Evolutionary conservation across 2,113 vertebrate genomes (phyloP).

Genomic region (Chlorodrepanis virens): DNA sequence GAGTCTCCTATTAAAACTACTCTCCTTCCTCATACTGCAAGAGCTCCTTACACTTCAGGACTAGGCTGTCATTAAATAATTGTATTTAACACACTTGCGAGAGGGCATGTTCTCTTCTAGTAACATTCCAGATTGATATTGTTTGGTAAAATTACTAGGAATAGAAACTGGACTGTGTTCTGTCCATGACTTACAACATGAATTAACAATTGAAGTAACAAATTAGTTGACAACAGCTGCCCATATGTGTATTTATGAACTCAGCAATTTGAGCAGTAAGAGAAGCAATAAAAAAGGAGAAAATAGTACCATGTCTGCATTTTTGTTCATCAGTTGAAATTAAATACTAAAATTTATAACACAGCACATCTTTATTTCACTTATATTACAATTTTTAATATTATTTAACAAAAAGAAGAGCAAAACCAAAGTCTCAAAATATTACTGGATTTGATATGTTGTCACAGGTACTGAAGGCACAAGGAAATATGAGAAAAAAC

Average conservation of each 20-base stretch:
- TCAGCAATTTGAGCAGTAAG: rapidly evolving
- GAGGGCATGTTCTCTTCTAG: background rate
- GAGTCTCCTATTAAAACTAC: no score
- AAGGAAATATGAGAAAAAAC: background rate
- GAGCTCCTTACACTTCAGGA: background rate
- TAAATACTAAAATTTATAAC: background rate
- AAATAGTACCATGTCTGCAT: background rate
- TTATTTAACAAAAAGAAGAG: background rate
- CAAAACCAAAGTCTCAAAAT: background rate
- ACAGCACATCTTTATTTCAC: no score
- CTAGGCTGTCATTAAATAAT: background rate
- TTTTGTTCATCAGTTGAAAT: background rate
- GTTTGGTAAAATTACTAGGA: background rate
- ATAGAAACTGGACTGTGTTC: background rate
- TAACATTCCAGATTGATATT: background rate
- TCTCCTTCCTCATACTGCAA: background rate
- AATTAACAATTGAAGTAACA: background rate
- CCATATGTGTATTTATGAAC: background rate
- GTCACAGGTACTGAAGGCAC: background rate
- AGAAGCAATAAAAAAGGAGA: background rate
- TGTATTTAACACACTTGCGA: background rate
- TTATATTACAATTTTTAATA: background rate
- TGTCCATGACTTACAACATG: background rate
- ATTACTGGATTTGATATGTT: background rate
- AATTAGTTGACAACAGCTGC: background rate